These are phyloP conservation scores for Dasypolia templi DNA, from an alignment of 2,888 invertebrate genomes.

Conservation along the genomic window DNA sequence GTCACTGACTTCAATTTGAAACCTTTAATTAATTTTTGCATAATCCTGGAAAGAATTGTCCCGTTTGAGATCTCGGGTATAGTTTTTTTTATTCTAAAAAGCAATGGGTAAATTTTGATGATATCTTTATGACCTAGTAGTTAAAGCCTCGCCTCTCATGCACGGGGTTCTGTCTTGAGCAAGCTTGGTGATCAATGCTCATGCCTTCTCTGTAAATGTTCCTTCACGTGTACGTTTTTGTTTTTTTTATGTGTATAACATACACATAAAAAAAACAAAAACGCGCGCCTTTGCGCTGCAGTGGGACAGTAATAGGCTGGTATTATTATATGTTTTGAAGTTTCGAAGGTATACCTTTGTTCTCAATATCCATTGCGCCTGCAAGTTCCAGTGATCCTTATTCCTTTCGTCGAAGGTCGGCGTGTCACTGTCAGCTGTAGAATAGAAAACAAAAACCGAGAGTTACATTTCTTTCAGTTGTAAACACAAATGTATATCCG, in stretches of 20 bases:
- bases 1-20: slow-evolving; percentile 1
- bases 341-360: slow-evolving; percentile 75
- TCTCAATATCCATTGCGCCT: slow-evolving; percentile 84
- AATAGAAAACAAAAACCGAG: neutral
- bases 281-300: neutral
- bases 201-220: rapidly evolving
- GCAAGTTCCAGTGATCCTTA: slow-evolving; percentile 83
- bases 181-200: neutral
- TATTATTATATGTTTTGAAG: neutral
- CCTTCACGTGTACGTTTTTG: too few species aligned
- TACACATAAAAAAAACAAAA: too few species aligned
- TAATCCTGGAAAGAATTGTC: neutral
- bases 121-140: neutral
- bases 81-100: neutral
- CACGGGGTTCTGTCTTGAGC: neutral
- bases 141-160: neutral
- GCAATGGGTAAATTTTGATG: neutral
- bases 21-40: slow-evolving; percentile 19
- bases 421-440: slow-evolving; percentile 64
- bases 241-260: too few species aligned
- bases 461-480: neutral
- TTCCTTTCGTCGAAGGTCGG: slow-evolving; percentile 81
- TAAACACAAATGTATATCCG: neutral
- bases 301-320: neutral
- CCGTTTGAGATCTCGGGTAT: neutral